Evolutionary conservation across 2,113 vertebrate genomes (phyloP), one percentile per base, ranked within the genome.

Genomic region (Illadopsis cleaveri): DNA sequence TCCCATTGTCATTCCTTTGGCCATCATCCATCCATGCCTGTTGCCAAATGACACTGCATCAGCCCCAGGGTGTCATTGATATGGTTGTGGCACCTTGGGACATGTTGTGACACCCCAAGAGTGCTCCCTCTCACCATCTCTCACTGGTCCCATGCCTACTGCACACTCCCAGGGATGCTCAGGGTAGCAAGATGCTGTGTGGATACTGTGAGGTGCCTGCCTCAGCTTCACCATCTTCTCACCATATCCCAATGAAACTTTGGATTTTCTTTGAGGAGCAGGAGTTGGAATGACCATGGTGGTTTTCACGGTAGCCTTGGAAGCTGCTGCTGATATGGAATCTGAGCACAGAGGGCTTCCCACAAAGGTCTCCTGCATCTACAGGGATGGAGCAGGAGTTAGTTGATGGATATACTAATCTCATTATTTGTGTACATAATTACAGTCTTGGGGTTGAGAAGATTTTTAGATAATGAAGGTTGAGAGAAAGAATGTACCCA

Each of bases 381-480:
- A 9, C 84, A 90, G 91, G 3, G 66, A 96, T 92, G 18, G 19
- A 83, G 54, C 48, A 60, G 92, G 89, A 97, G 83, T 53, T 72
- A 86, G 53, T 23, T 91, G 97, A 83, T 88, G 90, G 96, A 93
- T 96, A 92, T 82, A 93, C 92, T 97, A 94, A 98, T 97, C 94
- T 96, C 96, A 97, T 98, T 97, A 96, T 95, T 97, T 96, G 94
- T 80, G 85, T 86, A 61, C 91, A 90, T 98, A 97, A 97, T 97
- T 97, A 96, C 86, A 88, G 60, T 94, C 94, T 93, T 25, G 33
- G 90, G 69, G 65, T 83, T 97, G 96, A 38, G 57, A 92, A 96
- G 97, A 94, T 94, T 97, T 95, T 95, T 92, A 91, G 95, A 80
- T 91, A 97, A 94, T 96, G 97, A 95, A 91, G 86, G 86, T 7